Base-by-base conservation (phyloP, 2,113 vertebrate genomes). In the Stomatorhinus ivindoensis region DNA sequence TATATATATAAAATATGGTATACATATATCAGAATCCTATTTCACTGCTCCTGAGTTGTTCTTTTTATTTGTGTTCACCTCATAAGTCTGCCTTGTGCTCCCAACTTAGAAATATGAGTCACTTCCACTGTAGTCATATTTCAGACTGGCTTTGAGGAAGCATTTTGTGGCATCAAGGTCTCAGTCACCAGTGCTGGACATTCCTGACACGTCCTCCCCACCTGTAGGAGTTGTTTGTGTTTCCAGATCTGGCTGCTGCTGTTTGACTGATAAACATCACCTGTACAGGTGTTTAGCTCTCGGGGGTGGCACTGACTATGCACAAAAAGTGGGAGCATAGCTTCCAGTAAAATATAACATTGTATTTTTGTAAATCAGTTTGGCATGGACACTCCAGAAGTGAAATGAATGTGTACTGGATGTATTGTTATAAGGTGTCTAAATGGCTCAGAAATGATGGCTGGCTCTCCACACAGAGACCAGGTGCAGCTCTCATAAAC, bases 211-310 rank as follows among this genome's bases (percentile, higher is more conserved):
- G 48, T 87, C 55, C 84, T 39, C 4, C 24, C 65, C 88, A 89
- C 85, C 89, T 89, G 84, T 31, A 44, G 80, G 42, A 80, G 87
- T 44, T 89, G 65, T 69, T 39, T 44, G 46, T 58, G 89, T 80
- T 89, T 89, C 61, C 51, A 50, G 9, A 42, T 39, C 89, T 89
- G 31, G 27, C 88, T 73, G 48, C 86, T 80, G 90, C 88, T 82
- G 89, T 53, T 91, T 44, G 31, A 86, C 88, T 89, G 90, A 90
- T 89, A 90, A 91, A 86, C 87, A 90, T 82, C 91, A 90, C 88
- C 89, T 92, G 92, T 89, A 88, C 90, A 91, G 92, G 90, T 92
- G 90, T 90, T 90, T 80, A 55, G 80, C 47, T 39, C 87, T 2
- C 27, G 88, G 88, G 84, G 83, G 89, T 21, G 50, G 87, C 61